phyloP scores from a whole-genome alignment of 2,113 vertebrate genomes.

The Pholis gunnellus region DNA sequence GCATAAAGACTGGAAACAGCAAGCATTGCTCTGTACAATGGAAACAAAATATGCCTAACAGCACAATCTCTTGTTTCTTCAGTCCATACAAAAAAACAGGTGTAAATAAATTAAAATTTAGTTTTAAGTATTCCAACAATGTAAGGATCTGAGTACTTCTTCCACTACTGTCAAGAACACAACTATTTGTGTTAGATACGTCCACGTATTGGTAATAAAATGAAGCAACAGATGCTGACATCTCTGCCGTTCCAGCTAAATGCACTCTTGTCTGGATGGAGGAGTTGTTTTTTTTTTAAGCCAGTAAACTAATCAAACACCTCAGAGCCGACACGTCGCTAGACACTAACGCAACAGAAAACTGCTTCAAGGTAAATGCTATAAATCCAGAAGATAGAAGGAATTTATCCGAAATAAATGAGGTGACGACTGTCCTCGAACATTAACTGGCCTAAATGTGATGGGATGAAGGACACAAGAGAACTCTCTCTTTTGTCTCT shows the following conservation, averaged over 20 bases:
- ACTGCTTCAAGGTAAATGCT: constrained; percentile 29
- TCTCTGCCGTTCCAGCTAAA: constrained; percentile 14
- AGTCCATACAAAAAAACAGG: not conserved
- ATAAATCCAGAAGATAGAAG: constrained; percentile 28
- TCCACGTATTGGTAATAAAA: constrained; percentile 7
- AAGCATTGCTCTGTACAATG: not conserved
- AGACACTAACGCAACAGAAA: constrained; percentile 15
- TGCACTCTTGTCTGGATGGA: constrained; percentile 10
- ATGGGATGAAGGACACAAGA: constrained; percentile 38
- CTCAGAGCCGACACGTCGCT: not conserved
- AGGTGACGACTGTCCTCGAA: constrained; percentile 28
- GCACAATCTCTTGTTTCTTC: no score
- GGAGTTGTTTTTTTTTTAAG: not conserved
- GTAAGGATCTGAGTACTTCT: not conserved
- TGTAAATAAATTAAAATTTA: not conserved
- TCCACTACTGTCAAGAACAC: not conserved
- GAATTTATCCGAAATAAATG: constrained; percentile 32
- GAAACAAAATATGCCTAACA: no score
- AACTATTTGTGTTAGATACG: not conserved
- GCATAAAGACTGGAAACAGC: not conserved
- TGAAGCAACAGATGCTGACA: not conserved
- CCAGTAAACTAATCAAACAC: constrained; percentile 34
- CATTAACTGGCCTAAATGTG: constrained; percentile 40
- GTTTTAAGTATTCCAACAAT: not conserved
- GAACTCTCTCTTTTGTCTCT: constrained; percentile 18